A percentile compares a stretch with the other conserved stretches of the same genome.
Evolutionary conservation across 2,113 vertebrate genomes (phyloP).

Genomic region (Thamnophis sirtalis): DNA sequence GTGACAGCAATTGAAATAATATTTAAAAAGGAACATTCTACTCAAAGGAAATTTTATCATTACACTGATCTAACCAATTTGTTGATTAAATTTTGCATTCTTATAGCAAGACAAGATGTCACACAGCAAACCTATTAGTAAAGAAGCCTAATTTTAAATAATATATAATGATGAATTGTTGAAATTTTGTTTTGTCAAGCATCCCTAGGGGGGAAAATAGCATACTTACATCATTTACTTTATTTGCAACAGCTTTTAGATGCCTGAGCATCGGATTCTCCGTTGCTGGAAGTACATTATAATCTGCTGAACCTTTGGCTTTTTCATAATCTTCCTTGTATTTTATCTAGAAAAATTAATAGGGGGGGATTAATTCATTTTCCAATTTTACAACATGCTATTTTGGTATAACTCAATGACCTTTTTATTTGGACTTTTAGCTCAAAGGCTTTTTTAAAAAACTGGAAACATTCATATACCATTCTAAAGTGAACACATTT

Average conservation of each 20-base stretch:
- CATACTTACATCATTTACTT: conserved; percentile 88
- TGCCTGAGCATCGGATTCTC: conserved; percentile 90
- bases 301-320: conserved; percentile 80
- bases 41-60: neutral
- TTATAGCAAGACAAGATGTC: neutral
- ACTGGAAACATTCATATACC: neutral
- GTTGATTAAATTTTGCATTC: neutral
- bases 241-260: conserved; percentile 80
- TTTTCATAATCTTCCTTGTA: conserved; percentile 95
- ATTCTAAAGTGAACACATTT: neutral
- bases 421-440: neutral
- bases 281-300: conserved; percentile 93
- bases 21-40: neutral
- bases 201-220: neutral
- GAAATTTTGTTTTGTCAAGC: neutral
- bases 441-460: neutral
- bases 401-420: neutral
- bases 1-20: neutral
- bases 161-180: neutral
- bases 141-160: neutral
- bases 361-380: conserved; percentile 17
- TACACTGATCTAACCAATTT: neutral
- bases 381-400: neutral
- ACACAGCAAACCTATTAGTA: neutral
- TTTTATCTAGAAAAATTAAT: conserved; percentile 75